A percentile compares a stretch with the other conserved stretches of the same genome.
Conservation (phyloP, 1,140 invertebrate genomes). For the Nixonia krombeini region DNA sequence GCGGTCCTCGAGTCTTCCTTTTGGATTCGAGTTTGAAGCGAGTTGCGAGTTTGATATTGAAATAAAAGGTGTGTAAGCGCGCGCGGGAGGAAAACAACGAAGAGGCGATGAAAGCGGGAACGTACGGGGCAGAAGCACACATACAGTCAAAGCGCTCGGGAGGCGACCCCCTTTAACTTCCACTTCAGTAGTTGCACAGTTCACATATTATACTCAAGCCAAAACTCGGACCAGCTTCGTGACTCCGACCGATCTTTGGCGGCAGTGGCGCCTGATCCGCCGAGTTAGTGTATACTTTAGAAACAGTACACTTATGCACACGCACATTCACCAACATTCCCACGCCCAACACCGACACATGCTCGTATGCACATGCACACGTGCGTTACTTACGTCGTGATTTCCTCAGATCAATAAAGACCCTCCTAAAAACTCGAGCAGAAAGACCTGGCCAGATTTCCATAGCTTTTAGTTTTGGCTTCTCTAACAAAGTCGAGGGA, state of each 20-base stretch:
- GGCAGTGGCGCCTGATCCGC: constrained; percentile 19
- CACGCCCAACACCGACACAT: too few relatives aligned
- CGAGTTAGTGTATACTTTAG: constrained; percentile 1
- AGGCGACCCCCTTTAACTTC: constrained; percentile 35
- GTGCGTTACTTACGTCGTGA: too few relatives aligned
- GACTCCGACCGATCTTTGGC: constrained; percentile 39
- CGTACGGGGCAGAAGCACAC: constrained; percentile 6
- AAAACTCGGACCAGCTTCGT: constrained; percentile 43
- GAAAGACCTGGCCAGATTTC: too few relatives aligned
- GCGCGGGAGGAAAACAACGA: constrained; percentile 25
- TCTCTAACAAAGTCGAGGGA: constrained; percentile 1
- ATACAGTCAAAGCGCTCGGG: constrained; percentile 28
- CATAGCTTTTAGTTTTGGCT: too few relatives aligned
- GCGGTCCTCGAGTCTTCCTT: constrained; percentile 10
- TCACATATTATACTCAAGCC: constrained; percentile 43
- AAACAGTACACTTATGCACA: constrained; percentile 13
- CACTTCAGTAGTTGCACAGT: constrained; percentile 43
- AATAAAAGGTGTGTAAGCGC: constrained; percentile 26
- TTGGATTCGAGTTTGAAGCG: constrained; percentile 37
- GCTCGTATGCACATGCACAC: too few relatives aligned
- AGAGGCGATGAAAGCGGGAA: constrained; percentile 33
- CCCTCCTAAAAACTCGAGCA: too few relatives aligned
- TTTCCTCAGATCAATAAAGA: too few relatives aligned
- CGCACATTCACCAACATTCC: too few relatives aligned
- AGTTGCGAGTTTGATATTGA: constrained; percentile 39